These are phyloP conservation scores for Eciton burchellii DNA, from an alignment of 1,140 invertebrate species.

Conservation along the genomic window DNA sequence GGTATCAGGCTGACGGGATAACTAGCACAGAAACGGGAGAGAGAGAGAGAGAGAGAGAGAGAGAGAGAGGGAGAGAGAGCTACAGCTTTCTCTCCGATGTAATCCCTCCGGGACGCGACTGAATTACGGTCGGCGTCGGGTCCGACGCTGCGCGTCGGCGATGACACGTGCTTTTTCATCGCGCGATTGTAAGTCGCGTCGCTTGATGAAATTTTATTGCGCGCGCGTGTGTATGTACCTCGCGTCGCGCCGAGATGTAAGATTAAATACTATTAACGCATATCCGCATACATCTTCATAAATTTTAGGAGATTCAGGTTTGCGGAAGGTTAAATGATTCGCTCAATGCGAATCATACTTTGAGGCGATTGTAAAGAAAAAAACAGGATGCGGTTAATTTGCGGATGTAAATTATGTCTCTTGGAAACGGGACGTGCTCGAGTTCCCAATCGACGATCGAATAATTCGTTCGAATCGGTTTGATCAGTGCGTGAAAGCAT, in stretches of 20 bases:
- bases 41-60: not conserved
- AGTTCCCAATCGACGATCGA: not conserved
- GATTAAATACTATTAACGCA: constrained; percentile 34
- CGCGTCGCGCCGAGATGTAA: not conserved
- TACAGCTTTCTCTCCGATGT: not conserved
- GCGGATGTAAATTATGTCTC: not conserved
- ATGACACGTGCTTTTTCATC: constrained; percentile 43
- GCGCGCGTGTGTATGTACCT: not conserved
- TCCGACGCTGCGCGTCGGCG: not conserved
- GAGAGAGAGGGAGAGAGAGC: not conserved
- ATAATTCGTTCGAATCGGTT: not conserved
- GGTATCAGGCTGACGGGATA: not conserved
- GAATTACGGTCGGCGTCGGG: constrained; percentile 17
- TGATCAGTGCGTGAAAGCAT: not conserved
- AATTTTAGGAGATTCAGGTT: constrained; percentile 6
- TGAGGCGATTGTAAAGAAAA: not conserved
- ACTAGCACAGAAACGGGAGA: constrained; percentile 19
- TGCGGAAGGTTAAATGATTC: not conserved
- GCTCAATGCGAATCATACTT: not conserved
- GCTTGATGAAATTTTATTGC: constrained; percentile 44
- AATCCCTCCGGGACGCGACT: constrained; percentile 10
- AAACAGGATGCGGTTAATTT: too few species aligned
- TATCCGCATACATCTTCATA: constrained; percentile 20
- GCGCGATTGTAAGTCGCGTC: constrained; percentile 32
- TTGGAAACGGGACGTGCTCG: not conserved